Conservation (phyloP, 2,113 vertebrate genomes). For the Physeter macrocephalus region DNA sequence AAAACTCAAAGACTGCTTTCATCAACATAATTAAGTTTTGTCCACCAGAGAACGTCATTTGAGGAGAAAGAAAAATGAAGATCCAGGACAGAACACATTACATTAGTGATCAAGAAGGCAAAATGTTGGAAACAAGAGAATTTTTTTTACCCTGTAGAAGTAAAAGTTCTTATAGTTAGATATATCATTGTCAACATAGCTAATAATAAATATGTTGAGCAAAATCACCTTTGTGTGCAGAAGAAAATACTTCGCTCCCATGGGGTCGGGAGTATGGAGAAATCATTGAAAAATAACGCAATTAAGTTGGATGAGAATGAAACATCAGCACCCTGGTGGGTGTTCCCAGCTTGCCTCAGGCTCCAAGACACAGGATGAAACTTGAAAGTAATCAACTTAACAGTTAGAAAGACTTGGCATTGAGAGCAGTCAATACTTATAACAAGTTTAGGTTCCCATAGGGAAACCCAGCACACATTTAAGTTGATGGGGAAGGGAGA, state of each 20-base stretch:
- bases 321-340: neutral
- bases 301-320: constrained; percentile 27
- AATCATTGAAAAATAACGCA: constrained; percentile 27
- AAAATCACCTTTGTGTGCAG: constrained; percentile 45
- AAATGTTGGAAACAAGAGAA: constrained; percentile 1
- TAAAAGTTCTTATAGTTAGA: neutral
- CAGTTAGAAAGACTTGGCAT: constrained; percentile 37
- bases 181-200: constrained; percentile 21
- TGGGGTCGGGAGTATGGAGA: neutral
- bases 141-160: constrained; percentile 22
- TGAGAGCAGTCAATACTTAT: constrained; percentile 1
- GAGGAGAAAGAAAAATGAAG: constrained; percentile 43
- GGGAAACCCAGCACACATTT: neutral
- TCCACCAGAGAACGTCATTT: constrained; percentile 7
- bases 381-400: constrained; percentile 39
- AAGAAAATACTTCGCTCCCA: constrained; percentile 38
- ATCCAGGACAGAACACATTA: neutral
- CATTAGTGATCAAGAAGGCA: neutral
- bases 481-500: neutral
- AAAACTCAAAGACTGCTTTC: constrained; percentile 5
- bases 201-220: constrained; percentile 39
- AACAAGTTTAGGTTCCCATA: constrained; percentile 13
- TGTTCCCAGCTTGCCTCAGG: constrained; percentile 14
- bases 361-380: neutral
- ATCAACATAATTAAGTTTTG: constrained; percentile 32